Evolutionary conservation across 2,113 vertebrate species (phyloP), one percentile per base, ranked within the genome.

Genomic region (Campylorhamphus procurvoides): DNA sequence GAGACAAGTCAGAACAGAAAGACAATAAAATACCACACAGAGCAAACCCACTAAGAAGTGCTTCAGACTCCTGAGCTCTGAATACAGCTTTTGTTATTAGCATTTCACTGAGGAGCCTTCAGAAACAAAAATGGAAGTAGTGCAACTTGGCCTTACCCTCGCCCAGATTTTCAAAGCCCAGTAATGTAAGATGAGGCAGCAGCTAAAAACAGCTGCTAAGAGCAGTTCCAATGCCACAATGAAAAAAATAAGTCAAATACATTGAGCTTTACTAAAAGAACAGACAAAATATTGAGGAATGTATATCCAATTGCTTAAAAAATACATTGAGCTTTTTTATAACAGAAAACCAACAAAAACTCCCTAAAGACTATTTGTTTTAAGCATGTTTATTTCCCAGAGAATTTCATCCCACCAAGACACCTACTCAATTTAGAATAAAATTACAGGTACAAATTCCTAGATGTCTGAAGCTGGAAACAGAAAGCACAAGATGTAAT

Each of bases 391-490:
- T 98, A 96, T 97, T 97, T 98, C 95, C 94, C 94, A 94, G 85
- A 60, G 83, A 98, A 96, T 95, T 97, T 97, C 97, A 97, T 96
- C 90, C 96, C 84, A 97, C 96, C 94, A 93, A 96, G 97, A 96
- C 90, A 97, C 87, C 73, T 90, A 97, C 93, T 98, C 87, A 69
- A 94, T 90, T 87, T 75, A 75, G 95, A 97, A 97, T 96, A 87
- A 87, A 97, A 97, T 97, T 94, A 94, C 96, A 96, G 95, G 68
- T 83, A 91, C 96, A 97, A 97, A 97, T 97, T 96, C 84, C 84
- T 95, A 93, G 93, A 97, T 35, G 79, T 96, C 77, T 97, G 94
- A 96, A 96, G 95, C 96, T 97, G 95, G 96, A 97, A 96, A 96
- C n/a, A 12, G 40, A 90, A 97, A 63, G 87, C 63, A n/a, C 66